Conservation (phyloP, 92 coral and sea anemone species). For the Ricordea florida region DNA sequence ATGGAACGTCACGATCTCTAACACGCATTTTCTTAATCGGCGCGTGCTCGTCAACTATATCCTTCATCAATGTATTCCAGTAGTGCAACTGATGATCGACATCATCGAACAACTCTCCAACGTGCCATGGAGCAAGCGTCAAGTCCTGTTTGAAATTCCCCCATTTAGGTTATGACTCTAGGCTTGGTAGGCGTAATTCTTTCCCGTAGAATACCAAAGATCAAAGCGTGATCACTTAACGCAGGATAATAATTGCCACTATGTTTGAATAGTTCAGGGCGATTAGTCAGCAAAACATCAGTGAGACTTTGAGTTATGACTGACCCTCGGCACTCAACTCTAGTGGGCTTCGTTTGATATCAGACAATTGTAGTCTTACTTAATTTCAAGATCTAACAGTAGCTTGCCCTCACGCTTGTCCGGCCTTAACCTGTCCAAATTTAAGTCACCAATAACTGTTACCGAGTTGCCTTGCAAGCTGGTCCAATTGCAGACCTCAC, state of each 20-base stretch:
- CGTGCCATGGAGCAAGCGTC: constrained; percentile 22
- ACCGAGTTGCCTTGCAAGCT: constrained; percentile 28
- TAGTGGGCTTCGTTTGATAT: constrained; percentile 26
- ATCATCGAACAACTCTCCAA: constrained; percentile 12
- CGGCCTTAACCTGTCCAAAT: constrained; percentile 44
- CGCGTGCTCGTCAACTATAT: constrained; percentile 12
- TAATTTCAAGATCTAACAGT: constrained; percentile 48
- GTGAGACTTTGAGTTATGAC: neutral
- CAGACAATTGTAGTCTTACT: constrained; percentile 38
- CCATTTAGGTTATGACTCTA: neutral
- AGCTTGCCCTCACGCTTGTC: constrained; percentile 41
- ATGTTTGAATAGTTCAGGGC: constrained; percentile 14
- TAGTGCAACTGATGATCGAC: constrained; percentile 10
- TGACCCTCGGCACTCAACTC: constrained; percentile 15
- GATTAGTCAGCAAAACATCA: constrained; percentile 2
- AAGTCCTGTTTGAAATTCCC: constrained; percentile 6
- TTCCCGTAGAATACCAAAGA: neutral
- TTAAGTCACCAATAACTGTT: constrained; percentile 45
- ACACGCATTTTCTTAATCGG: constrained; percentile 26
- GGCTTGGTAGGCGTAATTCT: constrained; percentile 29
- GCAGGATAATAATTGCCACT: constrained; percentile 3
- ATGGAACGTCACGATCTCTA: constrained; percentile 8
- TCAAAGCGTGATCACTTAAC: constrained; percentile 12
- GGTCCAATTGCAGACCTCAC: constrained; percentile 55
- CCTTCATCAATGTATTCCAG: constrained; percentile 16